Percentiles rank a stretch among this genome's conserved stretches.
These are phyloP conservation scores for Otolemur crassicaudatus DNA, from an alignment of 2,797 vertebrate species.

Conservation along the genomic window DNA sequence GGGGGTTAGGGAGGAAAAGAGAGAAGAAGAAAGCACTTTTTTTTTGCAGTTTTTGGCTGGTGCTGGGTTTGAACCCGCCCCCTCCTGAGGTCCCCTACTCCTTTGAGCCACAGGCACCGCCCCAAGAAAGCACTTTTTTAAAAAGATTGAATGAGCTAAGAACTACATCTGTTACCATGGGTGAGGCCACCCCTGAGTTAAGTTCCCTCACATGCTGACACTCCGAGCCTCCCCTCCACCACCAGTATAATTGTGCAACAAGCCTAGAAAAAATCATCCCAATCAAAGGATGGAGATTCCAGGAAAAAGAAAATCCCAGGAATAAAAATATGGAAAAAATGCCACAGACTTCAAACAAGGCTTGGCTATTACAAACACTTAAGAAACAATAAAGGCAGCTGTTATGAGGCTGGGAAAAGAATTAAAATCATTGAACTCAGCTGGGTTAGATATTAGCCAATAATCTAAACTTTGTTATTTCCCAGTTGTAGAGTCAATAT, in stretches of 20 bases:
- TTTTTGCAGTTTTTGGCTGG: no score
- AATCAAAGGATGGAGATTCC: background rate
- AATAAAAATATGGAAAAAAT: background rate
- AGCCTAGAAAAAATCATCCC: background rate
- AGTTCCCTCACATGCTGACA: background rate
- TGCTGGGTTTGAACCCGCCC: no score
- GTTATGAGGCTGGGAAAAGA: background rate
- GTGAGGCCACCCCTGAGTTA: background rate
- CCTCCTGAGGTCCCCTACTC: no score
- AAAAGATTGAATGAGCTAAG: background rate
- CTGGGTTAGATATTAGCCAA: no score
- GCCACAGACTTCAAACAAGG: background rate
- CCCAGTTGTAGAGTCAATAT: background rate
- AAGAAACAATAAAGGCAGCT: background rate
- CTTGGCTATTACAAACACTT: background rate
- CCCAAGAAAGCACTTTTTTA: background rate
- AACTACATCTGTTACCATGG: background rate
- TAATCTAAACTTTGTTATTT: background rate
- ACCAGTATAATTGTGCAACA: rapidly evolving
- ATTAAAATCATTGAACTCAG: background rate
- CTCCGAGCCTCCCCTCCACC: background rate
- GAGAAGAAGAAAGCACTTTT: background rate
- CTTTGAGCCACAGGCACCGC: no score
- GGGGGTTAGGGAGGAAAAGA: rapidly evolving
- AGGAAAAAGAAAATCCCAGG: background rate